Conservation (phyloP, 1,140 invertebrate genomes). For the Philotrypesis tridentata region DNA sequence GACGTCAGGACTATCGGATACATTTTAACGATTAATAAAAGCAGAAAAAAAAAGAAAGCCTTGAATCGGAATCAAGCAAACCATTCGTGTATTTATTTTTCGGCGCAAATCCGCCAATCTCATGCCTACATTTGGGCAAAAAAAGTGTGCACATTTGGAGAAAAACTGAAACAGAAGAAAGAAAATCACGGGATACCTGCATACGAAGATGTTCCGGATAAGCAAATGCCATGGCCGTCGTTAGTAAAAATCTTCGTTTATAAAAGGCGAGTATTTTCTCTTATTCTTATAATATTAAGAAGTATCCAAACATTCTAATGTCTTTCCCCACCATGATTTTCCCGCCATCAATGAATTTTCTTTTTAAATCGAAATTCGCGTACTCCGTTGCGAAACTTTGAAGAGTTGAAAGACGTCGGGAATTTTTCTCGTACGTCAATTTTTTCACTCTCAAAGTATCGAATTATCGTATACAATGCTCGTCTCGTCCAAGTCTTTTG, state of each 20-base stretch:
- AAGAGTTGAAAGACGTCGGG: constrained; percentile 33
- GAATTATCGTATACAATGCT: constrained; percentile 5
- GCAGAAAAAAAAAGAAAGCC: not conserved
- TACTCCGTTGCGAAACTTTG: not conserved
- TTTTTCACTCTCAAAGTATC: constrained; percentile 35
- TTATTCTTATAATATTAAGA: constrained; percentile 39
- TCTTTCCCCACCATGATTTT: not conserved
- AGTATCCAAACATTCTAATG: constrained; percentile 2
- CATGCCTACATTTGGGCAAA: not conserved
- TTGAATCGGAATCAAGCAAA: constrained; percentile 25
- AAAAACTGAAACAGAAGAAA: constrained; percentile 31
- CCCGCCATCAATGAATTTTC: not conserved
- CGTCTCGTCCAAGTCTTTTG: constrained; percentile 26
- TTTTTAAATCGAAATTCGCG: not conserved
- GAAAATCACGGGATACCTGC: constrained; percentile 2
- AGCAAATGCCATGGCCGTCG: not conserved
- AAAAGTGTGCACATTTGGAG: constrained; percentile 30
- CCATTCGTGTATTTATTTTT: constrained; percentile 24
- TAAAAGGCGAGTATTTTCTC: constrained; percentile 56
- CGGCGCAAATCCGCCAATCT: constrained; percentile 11
- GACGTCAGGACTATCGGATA: constrained; percentile 46
- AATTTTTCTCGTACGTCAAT: constrained; percentile 21
- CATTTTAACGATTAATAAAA: constrained; percentile 1
- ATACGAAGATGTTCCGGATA: constrained; percentile 1
- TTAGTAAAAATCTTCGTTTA: not conserved